A percentile compares a stretch with the other conserved stretches of the same genome.
phyloP scores from a whole-genome alignment of 2,888 invertebrate species.

The Prosapia bicincta region DNA sequence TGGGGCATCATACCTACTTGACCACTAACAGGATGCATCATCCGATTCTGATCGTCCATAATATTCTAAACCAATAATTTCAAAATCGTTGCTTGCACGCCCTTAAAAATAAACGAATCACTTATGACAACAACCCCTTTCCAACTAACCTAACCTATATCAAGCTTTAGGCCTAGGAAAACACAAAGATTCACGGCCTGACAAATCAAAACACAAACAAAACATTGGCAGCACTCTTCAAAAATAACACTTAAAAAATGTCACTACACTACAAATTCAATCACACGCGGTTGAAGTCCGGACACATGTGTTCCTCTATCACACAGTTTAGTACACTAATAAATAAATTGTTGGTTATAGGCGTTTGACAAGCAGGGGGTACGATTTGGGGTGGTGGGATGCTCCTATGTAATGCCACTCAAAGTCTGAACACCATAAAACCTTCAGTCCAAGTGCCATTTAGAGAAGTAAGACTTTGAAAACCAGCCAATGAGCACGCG shows the following conservation, averaged over 20 bases:
- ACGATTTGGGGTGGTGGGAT: conserved; percentile 38
- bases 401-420: conserved; percentile 36
- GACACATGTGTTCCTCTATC: conserved; percentile 20
- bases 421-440: conserved; percentile 41
- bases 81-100: not conserved
- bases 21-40: conserved; percentile 42
- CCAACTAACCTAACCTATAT: conserved; percentile 25
- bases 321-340: conserved; percentile 24
- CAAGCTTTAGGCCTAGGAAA: not conserved
- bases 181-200: conserved; percentile 24
- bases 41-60: conserved; percentile 42
- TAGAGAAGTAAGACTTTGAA: conserved; percentile 40
- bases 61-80: conserved; percentile 26
- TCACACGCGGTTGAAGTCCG: conserved; percentile 12
- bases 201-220: conserved; percentile 13
- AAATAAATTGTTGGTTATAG: conserved; percentile 21
- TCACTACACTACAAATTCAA: conserved; percentile 19
- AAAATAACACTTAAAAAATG: conserved; percentile 15
- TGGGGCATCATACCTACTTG: conserved; percentile 70
- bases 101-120: not conserved
- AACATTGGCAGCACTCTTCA: conserved; percentile 9
- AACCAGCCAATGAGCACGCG: conserved; percentile 39
- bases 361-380: conserved; percentile 37
- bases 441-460: conserved; percentile 42
- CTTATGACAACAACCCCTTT: conserved; percentile 10